Evolutionary conservation across 2,797 vertebrate species (phyloP), one percentile per base, ranked within the genome.

Genomic region (Thunnus albacares): DNA sequence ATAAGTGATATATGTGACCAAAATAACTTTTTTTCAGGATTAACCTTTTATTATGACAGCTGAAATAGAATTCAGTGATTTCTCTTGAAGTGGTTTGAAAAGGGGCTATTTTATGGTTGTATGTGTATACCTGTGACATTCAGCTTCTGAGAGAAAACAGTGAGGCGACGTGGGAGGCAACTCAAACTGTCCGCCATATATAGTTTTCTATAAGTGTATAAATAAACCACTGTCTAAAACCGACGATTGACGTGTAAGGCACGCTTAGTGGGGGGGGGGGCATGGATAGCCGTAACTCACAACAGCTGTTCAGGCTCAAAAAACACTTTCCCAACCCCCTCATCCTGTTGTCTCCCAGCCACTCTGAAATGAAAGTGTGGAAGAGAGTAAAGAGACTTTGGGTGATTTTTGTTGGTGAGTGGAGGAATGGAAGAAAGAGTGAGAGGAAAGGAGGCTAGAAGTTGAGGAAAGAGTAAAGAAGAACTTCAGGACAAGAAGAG

Each of bases 221-320:
- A 90, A 93, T 91, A 93, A 92, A 90, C 87, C 61, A 49, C 60
- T 1, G 62, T 85, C 71, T 84, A 67, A 79, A 76, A 74, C 71
- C 24, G 66, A 84, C 61, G 53, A 89, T 33, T 86, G 92, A 88
- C 75, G 66, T 35, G 79, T 45, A 59, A 68, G 70, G 57, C 11
- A 6, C 58, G 43, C 73, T 79, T 45, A 35, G 7, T 18, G 64
- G 60, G 33, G 7, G n/a, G 64, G 60, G 33, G 75, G 79, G 41
- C 79, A 30, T 65, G 84, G 86, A 60, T 7, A 18, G 82, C 45
- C 62, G 33, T 90, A 92, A 94, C 81, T 90, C 56, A 62, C 71
- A 91, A 84, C 93, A 94, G 92, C 92, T 93, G 93, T 78, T 82
- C 26, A 70, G 81, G 68, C 80, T 92, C 80, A 82, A 85, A 71